Evolutionary conservation across 2,797 vertebrate genomes (phyloP), one percentile per base, ranked within the genome.

Genomic region (Aplochiton taeniatus): DNA sequence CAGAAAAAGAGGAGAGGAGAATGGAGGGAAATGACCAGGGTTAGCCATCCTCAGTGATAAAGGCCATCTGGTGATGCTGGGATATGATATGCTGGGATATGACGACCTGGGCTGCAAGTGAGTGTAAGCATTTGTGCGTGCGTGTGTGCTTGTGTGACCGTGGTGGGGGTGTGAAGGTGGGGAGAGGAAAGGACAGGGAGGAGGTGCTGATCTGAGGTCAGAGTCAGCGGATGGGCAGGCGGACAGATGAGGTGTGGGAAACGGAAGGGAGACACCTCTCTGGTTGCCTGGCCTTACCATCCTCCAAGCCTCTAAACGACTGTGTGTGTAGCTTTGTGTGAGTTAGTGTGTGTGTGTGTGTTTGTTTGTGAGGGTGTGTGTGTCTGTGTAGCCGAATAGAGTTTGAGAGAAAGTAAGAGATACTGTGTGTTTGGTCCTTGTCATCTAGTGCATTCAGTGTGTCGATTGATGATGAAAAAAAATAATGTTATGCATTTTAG

Each of bases 81-180:
- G 69, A 69, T 69, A 61, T 83, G 85, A 88, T 85, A 85, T 53
- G 62, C 66, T n/a, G 79, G 68, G 85, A 88, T 85, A 85, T 53
- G 62, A 68, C n/a, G 79, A 69, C 60, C 78, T 65, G 49, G 65
- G 50, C 54, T 58, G 31, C 41, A 57, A 56, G 31, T 64, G 60
- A 71, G 68, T 77, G 70, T 31, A 31, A 31, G 31, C 3, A 31
- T 31, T 2, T 31, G 31, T 31, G 31, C 31, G 31, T 31, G 31
- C 6, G 31, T 31, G 31, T 6, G 2, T 31, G 31, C 6, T 31
- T 2, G 31, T 31, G 2, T 31, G 31, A 31, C 31, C 59, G 77
- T 45, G 42, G n/a, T 1, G 56, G 47, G 12, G 41, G 55, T 19
- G 59, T 11, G 59, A 6, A 8, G 54, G 48, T 64, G 17, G 46